These are phyloP conservation scores for Drosophila eugracilis DNA, from an alignment of 1,140 invertebrate species.

Conservation along the genomic window DNA sequence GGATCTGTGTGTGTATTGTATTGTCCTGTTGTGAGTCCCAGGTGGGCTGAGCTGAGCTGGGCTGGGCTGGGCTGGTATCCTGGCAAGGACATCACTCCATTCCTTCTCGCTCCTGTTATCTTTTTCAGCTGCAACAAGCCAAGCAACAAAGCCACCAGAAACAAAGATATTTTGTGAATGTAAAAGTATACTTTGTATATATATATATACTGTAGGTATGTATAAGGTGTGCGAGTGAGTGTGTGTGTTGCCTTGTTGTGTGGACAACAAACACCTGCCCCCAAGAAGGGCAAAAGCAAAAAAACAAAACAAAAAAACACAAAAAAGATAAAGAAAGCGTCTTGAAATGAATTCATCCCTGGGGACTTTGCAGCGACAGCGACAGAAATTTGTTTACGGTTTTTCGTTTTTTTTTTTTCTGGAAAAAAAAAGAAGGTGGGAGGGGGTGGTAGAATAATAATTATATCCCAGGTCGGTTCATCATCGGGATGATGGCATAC, in stretches of 20 bases:
- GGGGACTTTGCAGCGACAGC: slow-evolving; percentile 51
- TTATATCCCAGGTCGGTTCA: slow-evolving; percentile 37
- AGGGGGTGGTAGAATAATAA: slow-evolving; percentile 22
- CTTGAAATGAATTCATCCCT: slow-evolving; percentile 62
- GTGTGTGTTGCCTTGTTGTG: no score
- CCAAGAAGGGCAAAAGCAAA: slow-evolving; percentile 6
- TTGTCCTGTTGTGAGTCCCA: slow-evolving; percentile 34
- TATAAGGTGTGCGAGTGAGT: not conserved
- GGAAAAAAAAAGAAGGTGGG: no score
- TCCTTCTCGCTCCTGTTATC: slow-evolving; percentile 33
- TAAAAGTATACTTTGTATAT: not conserved
- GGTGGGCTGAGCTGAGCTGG: no score
- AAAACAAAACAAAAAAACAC: no score
- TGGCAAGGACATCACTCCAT: not conserved
- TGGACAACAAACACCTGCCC: slow-evolving; percentile 22
- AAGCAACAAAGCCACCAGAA: slow-evolving; percentile 30
- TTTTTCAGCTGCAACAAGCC: slow-evolving; percentile 41
- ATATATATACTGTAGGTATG: not conserved
- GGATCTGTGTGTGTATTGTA: slow-evolving; percentile 29
- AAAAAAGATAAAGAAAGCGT: slow-evolving; percentile 38
- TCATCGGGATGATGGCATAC: slow-evolving; percentile 34
- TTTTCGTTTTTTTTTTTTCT: slow-evolving; percentile 28
- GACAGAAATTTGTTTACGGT: slow-evolving; percentile 42
- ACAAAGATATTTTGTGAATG: slow-evolving; percentile 24
- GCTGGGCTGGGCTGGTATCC: no score